These are phyloP conservation scores for Drosophila paulistorum DNA, from an alignment of 1,140 invertebrate genomes.

Conservation along the genomic window DNA sequence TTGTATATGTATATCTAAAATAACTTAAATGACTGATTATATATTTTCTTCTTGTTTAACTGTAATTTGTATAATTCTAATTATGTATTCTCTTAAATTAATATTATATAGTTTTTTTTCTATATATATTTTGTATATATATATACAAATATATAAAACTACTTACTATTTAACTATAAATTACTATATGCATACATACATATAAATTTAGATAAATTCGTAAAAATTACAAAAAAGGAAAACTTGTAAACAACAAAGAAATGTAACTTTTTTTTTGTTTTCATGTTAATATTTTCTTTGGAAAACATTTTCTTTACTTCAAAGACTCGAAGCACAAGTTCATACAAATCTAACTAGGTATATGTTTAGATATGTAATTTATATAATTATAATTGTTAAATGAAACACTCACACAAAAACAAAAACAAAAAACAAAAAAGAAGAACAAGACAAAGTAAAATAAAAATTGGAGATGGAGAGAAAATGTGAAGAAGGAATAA, in stretches of 20 bases:
- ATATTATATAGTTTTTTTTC: conserved; percentile 30
- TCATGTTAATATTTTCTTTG: neutral
- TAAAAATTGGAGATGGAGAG: neutral
- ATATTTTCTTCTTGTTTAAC: conserved; percentile 64
- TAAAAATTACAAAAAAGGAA: neutral
- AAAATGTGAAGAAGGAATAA: neutral
- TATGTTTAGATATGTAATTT: conserved; percentile 60
- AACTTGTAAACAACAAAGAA: neutral
- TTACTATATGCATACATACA: neutral
- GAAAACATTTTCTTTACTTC: conserved; percentile 36
- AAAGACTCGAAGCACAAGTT: conserved; percentile 79
- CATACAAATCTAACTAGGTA: conserved; percentile 24
- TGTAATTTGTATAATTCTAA: conserved; percentile 32
- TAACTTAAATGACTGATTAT: conserved; percentile 79
- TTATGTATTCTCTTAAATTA: neutral
- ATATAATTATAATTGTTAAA: conserved; percentile 73
- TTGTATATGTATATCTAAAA: conserved; percentile 69
- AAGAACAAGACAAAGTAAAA: too few species aligned
- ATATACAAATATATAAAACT: conserved; percentile 20
- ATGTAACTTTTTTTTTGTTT: neutral
- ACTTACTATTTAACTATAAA: conserved; percentile 38
- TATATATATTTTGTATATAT: neutral
- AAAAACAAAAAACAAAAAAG: neutral
- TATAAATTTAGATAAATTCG: conserved; percentile 3
- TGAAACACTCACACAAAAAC: conserved; percentile 10